phyloP scores from a whole-genome alignment of 2,797 vertebrate genomes.

The Rhinophrynus dorsalis region DNA sequence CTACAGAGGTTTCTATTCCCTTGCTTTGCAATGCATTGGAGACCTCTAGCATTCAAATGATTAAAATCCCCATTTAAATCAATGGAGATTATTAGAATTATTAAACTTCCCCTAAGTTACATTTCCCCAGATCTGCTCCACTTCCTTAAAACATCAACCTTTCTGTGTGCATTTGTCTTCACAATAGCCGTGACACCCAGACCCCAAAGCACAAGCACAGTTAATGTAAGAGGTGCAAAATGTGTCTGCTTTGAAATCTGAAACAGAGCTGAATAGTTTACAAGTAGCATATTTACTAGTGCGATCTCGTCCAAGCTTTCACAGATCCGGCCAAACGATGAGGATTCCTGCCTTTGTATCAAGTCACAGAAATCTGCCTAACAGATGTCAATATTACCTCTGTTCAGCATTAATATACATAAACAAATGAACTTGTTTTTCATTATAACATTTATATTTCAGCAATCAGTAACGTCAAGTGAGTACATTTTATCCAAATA shows the following conservation, averaged over 20 bases:
- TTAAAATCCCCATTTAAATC: too few species aligned
- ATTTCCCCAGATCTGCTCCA: too few species aligned
- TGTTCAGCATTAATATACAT: slow-evolving; percentile 49
- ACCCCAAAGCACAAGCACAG: too few species aligned
- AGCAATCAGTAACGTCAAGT: slow-evolving; percentile 44
- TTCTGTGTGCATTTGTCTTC: not conserved
- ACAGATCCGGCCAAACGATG: slow-evolving; percentile 26
- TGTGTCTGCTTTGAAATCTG: slow-evolving; percentile 7
- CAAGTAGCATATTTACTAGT: slow-evolving; percentile 45
- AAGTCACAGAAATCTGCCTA: slow-evolving; percentile 43
- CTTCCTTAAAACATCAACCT: too few species aligned
- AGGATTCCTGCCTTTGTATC: slow-evolving; percentile 37
- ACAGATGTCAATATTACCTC: slow-evolving; percentile 49
- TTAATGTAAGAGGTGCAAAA: slow-evolving; percentile 11
- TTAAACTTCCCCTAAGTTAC: too few species aligned
- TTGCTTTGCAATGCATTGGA: too few species aligned
- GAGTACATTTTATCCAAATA: slow-evolving; percentile 47
- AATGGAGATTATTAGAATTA: too few species aligned
- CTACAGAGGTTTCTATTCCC: too few species aligned
- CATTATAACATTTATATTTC: slow-evolving; percentile 49
- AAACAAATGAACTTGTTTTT: slow-evolving; percentile 51
- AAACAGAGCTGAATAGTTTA: slow-evolving; percentile 38
- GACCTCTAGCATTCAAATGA: too few species aligned
- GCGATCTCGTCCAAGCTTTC: slow-evolving; percentile 37
- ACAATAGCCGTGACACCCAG: not conserved